A percentile compares a stretch with the other conserved stretches of the same genome.
Conservation (phyloP, 2,113 vertebrate species). For the Atrichornis clamosus region DNA sequence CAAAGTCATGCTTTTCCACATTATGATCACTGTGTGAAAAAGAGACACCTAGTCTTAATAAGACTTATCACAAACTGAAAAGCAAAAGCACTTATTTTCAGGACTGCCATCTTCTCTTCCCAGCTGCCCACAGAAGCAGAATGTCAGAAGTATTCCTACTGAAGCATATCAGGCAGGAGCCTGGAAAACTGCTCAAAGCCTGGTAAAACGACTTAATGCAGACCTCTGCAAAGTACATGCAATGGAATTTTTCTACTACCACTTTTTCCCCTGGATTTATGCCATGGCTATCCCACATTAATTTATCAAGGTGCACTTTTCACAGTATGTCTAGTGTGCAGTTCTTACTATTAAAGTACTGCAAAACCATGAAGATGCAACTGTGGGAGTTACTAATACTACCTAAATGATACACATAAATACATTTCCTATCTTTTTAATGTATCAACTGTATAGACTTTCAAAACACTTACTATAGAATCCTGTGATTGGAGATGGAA, state of each 20-base stretch:
- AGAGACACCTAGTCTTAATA: background rate
- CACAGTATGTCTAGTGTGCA: too few species aligned
- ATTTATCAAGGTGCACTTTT: background rate
- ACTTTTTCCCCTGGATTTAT: background rate
- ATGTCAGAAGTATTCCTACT: background rate
- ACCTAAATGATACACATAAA: background rate
- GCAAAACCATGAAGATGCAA: accelerated
- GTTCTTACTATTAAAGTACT: background rate
- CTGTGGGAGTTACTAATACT: background rate
- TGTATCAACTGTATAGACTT: background rate
- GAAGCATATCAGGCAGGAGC: background rate
- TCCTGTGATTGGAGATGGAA: background rate
- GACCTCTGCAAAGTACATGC: background rate
- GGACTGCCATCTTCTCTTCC: background rate
- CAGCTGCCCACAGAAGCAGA: background rate
- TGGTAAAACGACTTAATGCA: background rate
- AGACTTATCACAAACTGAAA: background rate
- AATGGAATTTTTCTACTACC: background rate
- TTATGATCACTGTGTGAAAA: background rate
- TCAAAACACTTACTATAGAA: background rate
- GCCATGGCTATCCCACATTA: background rate
- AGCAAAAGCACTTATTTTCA: background rate
- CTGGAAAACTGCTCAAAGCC: background rate
- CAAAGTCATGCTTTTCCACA: background rate
- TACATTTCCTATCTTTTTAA: background rate